Percentiles rank a stretch among this genome's conserved stretches.
phyloP scores from a whole-genome alignment of 2,888 invertebrate species.

The Synanthedon andrenaeformis region DNA sequence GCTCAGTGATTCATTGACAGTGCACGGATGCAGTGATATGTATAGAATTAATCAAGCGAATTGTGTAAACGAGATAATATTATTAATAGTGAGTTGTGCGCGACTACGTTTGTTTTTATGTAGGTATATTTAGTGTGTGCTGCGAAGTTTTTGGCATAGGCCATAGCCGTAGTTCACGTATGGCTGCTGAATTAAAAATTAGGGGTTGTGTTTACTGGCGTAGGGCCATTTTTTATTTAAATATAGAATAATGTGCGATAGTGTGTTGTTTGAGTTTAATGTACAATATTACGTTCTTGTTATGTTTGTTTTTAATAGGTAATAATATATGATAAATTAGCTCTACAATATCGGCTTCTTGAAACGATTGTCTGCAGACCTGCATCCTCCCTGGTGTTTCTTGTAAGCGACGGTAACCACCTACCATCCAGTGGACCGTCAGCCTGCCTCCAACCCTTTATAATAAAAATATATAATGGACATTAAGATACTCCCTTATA shows the following conservation, averaged over 20 bases:
- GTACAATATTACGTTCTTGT: background rate
- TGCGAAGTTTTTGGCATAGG: constrained; percentile 8
- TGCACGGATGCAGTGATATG: constrained; percentile 33
- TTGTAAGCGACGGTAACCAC: too few relatives aligned
- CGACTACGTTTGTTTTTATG: too few relatives aligned
- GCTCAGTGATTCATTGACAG: constrained; percentile 39
- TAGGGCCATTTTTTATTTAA: constrained; percentile 7
- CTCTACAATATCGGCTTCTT: too few relatives aligned
- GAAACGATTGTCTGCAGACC: too few relatives aligned
- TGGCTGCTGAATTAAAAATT: constrained; percentile 14
- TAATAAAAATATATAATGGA: too few relatives aligned
- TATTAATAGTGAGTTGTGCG: background rate
- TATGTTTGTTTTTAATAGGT: background rate
- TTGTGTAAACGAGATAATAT: background rate
- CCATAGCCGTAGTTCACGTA: constrained; percentile 5
- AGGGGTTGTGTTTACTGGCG: constrained; percentile 10
- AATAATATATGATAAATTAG: background rate
- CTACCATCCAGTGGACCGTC: too few relatives aligned
- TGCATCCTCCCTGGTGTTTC: too few relatives aligned
- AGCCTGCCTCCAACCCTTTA: too few relatives aligned
- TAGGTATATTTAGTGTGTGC: background rate
- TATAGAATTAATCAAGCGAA: constrained; percentile 7
- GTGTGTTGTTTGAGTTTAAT: background rate
- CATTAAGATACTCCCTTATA: too few relatives aligned
- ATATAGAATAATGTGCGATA: constrained; percentile 4